phyloP scores from a whole-genome alignment of 2,888 invertebrate species.

The Aleiodes testaceus region DNA sequence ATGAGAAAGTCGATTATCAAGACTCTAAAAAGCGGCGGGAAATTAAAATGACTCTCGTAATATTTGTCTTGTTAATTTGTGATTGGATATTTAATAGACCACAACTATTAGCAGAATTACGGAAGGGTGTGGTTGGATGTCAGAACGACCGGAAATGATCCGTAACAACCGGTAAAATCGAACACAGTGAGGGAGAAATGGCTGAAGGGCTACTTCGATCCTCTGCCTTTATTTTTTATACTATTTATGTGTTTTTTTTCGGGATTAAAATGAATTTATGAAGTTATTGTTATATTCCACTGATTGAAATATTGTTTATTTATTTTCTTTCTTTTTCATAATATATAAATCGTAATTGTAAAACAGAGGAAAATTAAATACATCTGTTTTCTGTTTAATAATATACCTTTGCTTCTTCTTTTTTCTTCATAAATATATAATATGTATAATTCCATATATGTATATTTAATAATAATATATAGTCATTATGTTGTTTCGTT shows the following conservation, averaged over 20 bases:
- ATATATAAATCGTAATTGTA: constrained; percentile 58
- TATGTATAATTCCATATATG: constrained; percentile 58
- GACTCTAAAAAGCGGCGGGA: neutral
- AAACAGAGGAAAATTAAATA: constrained; percentile 62
- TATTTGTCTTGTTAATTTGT: neutral
- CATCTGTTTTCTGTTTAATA: constrained; percentile 50
- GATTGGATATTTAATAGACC: constrained; percentile 9
- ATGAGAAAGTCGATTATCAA: too few species aligned
- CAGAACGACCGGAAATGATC: constrained; percentile 43
- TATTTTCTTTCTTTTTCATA: constrained; percentile 55
- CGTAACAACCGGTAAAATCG: constrained; percentile 52
- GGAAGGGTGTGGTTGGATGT: constrained; percentile 23
- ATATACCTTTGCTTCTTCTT: constrained; percentile 62
- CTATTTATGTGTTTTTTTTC: too few species aligned
- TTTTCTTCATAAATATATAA: constrained; percentile 61
- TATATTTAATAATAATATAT: constrained; percentile 59
- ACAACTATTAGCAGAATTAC: constrained; percentile 12
- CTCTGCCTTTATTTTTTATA: neutral
- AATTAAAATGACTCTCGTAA: too few species aligned
- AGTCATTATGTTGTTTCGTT: constrained; percentile 48
- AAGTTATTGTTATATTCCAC: constrained; percentile 52
- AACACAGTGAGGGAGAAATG: constrained; percentile 32
- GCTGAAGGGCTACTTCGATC: constrained; percentile 7
- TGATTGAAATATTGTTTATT: constrained; percentile 50
- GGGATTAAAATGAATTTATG: neutral